Evolutionary conservation across 2,797 vertebrate species (phyloP), one percentile per base, ranked within the genome.

Genomic region (Sebastes vulpes): DNA sequence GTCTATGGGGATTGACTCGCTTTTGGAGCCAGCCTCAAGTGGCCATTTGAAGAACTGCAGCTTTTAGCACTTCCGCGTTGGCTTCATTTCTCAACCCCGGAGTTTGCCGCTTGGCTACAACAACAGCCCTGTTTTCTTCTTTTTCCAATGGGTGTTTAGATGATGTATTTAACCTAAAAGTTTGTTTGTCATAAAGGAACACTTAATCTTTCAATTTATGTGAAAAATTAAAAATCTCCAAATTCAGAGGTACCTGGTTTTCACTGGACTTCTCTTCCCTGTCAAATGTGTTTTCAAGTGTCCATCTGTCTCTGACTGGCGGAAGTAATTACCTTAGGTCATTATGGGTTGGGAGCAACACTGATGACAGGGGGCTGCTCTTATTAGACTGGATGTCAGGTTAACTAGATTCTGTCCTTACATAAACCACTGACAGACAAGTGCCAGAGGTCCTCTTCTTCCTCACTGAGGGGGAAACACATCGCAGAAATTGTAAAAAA

Each of bases 261-360:
- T 58, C 14, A 72, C 3, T 23, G 48, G 28, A 77, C 28, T 77
- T 64, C 28, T 65, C 57, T 52, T 20, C 6, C 23, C 23, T 77
- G 70, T 71, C 73, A 86, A 73, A 82, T 83, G 28, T 83, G 54
- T 75, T 61, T 89, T 81, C 25, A 63, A 57, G 48, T 52, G 57
- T 71, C 64, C 7, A 7, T 78, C 61, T 78, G 65, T 66, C 66
- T 79, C 50, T 66, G 35, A 83, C 82, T 77, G 87, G 79, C 87
- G 88, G 86, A 91, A 89, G 85, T 89, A 84, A 92, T 93, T 92
- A 93, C 60, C 56, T 65, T 4, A 7, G 77, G 82, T 85, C 31
- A 87, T 83, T 83, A 78, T 81, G 67, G 69, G 70, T 79, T 81
- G 74, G 57, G 74, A 81, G 69, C 68, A 52, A 46, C 50, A 63